Evolutionary conservation across 2,888 invertebrate genomes (phyloP).

Genomic region (Agriopis leucophaearia): DNA sequence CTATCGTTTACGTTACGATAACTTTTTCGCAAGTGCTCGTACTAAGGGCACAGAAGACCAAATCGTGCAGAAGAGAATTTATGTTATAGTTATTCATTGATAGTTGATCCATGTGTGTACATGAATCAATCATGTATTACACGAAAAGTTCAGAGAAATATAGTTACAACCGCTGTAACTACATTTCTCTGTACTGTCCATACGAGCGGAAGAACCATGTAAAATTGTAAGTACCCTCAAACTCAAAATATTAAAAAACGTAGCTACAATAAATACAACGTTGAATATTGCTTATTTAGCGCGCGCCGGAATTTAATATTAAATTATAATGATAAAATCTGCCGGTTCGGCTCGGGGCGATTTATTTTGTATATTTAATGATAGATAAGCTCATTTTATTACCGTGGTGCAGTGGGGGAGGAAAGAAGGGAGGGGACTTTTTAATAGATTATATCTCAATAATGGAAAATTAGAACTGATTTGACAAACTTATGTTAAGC

Average conservation of each 20-base stretch:
- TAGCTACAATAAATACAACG: conserved; percentile 6
- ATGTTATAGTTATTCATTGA: too few relatives aligned
- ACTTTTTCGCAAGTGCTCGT: too few relatives aligned
- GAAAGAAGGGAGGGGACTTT: background rate
- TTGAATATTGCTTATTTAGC: conserved; percentile 27
- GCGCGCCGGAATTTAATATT: conserved; percentile 27
- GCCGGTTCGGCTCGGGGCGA: conserved; percentile 1
- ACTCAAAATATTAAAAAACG: background rate
- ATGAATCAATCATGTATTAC: too few relatives aligned
- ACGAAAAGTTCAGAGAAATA: too few relatives aligned
- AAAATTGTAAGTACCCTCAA: background rate
- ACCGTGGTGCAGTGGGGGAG: conserved; percentile 1
- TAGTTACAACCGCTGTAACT: too few relatives aligned
- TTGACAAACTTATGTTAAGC: background rate
- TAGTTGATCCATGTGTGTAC: too few relatives aligned
- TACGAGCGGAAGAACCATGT: too few relatives aligned
- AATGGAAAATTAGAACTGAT: background rate
- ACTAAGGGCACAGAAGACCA: too few relatives aligned
- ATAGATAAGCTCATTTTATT: conserved; percentile 37
- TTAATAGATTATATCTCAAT: conserved; percentile 4
- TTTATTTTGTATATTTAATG: conserved; percentile 36
- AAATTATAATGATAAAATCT: conserved; percentile 34
- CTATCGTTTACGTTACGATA: too few relatives aligned
- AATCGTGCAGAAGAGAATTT: too few relatives aligned
- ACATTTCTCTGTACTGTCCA: too few relatives aligned